Conservation (phyloP, 35 echinoderm and acorn worm genomes). For the Apostichopus parvimensis region DNA sequence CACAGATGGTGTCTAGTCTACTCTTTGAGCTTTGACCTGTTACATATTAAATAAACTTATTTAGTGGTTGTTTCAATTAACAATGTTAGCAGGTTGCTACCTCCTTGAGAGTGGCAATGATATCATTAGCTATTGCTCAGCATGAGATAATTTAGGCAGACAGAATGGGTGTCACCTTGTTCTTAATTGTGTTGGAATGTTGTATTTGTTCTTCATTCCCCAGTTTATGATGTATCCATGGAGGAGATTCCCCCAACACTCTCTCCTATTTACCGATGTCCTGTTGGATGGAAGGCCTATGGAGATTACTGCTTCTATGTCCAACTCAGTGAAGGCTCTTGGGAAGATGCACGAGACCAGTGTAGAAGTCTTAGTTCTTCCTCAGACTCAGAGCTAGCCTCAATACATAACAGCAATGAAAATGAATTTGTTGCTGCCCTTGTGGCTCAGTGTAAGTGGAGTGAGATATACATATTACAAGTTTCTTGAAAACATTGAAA, state of each 20-base stretch:
- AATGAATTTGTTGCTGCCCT: conserved; percentile 71
- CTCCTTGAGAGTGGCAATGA: too few species aligned
- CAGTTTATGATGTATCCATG: conserved; percentile 38
- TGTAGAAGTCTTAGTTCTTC: conserved; percentile 55
- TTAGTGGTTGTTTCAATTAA: too few species aligned
- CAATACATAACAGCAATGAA: conserved; percentile 76
- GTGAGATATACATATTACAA: neutral
- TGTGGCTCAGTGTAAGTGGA: conserved; percentile 23
- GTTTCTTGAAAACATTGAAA: too few species aligned
- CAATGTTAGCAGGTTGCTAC: too few species aligned
- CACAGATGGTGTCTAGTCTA: too few species aligned
- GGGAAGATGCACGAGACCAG: conserved; percentile 44
- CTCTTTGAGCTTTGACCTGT: too few species aligned
- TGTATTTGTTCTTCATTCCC: too few species aligned
- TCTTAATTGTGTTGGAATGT: too few species aligned
- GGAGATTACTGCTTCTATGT: conserved; percentile 64
- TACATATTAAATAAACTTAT: too few species aligned
- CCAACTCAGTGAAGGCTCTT: conserved; percentile 43
- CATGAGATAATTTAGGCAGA: too few species aligned
- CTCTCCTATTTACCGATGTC: conserved; percentile 73
- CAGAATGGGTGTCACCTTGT: too few species aligned
- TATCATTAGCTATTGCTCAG: too few species aligned
- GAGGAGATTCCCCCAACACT: conserved; percentile 42
- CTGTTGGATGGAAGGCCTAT: conserved; percentile 64
- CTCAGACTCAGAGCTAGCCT: conserved; percentile 60